phyloP scores from a whole-genome alignment of 2,888 invertebrate species.

The Argyresthia goedartella region DNA sequence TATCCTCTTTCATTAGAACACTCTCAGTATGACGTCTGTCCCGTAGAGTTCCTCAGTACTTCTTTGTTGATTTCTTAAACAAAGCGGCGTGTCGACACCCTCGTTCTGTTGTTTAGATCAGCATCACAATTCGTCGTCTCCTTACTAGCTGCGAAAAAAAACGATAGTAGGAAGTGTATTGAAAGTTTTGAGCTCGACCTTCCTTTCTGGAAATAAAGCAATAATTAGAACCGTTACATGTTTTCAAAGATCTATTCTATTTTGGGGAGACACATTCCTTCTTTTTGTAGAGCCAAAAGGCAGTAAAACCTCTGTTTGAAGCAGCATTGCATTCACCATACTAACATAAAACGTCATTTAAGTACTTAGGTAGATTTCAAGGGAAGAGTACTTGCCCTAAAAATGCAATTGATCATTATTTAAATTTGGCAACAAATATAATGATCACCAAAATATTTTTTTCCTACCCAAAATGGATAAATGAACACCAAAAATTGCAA shows the following conservation, averaged over 20 bases:
- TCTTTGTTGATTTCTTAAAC: slow-evolving; percentile 57
- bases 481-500: no score
- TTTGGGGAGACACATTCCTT: no score
- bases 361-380: no score
- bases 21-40: slow-evolving; percentile 56
- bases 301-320: no score
- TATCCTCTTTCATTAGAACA: slow-evolving; percentile 40
- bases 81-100: slow-evolving; percentile 66
- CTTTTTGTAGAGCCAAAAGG: no score
- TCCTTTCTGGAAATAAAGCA: not conserved
- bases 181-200: not conserved
- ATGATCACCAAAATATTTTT: no score
- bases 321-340: no score
- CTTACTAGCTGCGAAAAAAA: not conserved
- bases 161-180: not conserved
- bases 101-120: slow-evolving; percentile 45
- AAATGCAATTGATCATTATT: no score
- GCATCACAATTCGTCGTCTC: slow-evolving; percentile 37
- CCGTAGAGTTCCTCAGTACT: slow-evolving; percentile 28
- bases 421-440: no score
- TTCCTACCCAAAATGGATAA: no score
- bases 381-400: no score
- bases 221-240: slow-evolving; percentile 5
- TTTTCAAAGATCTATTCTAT: slow-evolving; percentile 4
- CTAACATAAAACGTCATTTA: no score